Percentiles rank a stretch among this genome's conserved stretches.
phyloP scores from a whole-genome alignment of 2,113 vertebrate genomes.

The Pantherophis guttatus region DNA sequence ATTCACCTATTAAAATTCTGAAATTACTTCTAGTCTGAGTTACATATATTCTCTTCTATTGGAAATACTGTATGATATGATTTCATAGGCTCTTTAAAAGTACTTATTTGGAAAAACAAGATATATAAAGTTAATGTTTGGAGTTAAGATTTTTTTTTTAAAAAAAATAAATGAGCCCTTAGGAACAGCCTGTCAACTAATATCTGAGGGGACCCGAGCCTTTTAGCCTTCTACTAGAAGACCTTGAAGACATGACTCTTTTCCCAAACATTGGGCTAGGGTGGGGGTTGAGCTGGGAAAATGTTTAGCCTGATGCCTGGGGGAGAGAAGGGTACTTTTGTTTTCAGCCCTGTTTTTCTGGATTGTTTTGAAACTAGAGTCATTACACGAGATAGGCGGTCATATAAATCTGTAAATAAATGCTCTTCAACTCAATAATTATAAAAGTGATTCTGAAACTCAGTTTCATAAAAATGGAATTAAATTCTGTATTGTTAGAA shows the following conservation, averaged over 20 bases:
- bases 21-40: neutral
- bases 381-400: neutral
- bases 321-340: neutral
- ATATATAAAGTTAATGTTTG: conserved; percentile 22
- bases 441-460: conserved; percentile 2
- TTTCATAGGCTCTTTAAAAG: conserved; percentile 11
- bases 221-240: neutral
- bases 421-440: neutral
- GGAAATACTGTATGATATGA: neutral
- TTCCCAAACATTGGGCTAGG: neutral
- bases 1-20: neutral
- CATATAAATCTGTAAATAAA: neutral
- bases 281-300: neutral
- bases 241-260: neutral
- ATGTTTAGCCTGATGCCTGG: neutral
- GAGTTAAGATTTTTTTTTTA: neutral
- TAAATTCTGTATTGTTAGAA: conserved; percentile 16
- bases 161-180: conserved; percentile 21
- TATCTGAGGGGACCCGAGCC: neutral
- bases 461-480: neutral
- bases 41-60: neutral
- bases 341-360: neutral
- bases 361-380: neutral
- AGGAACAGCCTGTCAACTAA: conserved; percentile 10
- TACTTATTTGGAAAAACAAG: conserved; percentile 48